phyloP scores from a whole-genome alignment of 2,797 vertebrate species.

The Gallinago solitaria region DNA sequence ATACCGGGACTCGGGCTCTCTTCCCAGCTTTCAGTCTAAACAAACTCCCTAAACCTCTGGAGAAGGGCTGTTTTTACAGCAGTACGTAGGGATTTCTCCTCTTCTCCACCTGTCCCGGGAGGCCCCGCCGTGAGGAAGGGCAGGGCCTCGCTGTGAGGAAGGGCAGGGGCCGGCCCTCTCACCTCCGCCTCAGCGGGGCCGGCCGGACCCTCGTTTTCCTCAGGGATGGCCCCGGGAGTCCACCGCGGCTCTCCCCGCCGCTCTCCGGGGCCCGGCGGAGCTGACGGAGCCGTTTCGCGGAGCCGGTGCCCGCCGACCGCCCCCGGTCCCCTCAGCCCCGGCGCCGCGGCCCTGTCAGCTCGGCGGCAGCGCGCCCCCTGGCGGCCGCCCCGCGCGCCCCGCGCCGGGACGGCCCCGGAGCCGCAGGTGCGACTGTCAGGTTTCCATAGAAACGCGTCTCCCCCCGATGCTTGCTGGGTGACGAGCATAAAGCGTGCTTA shows the following conservation, averaged over 20 bases:
- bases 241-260: not conserved
- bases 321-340: not conserved
- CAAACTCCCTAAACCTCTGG: not conserved
- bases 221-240: not conserved
- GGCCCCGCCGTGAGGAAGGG: not conserved
- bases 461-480: not conserved
- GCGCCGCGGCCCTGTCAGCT: no score
- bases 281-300: not conserved
- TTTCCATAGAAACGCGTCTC: conserved; percentile 41
- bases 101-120: not conserved
- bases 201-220: not conserved
- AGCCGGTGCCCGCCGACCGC: no score
- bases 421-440: not conserved
- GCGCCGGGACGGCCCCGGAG: not conserved
- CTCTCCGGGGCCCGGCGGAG: no score
- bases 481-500: not conserved
- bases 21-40: not conserved
- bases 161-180: no score
- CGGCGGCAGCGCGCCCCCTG: not conserved
- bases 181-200: not conserved
- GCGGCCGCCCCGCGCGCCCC: not conserved
- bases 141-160: not conserved
- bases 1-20: no score
- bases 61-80: not conserved
- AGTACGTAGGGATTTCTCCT: accelerated